phyloP scores from a whole-genome alignment of 2,113 vertebrate genomes.

The Heloderma charlesbogerti region DNA sequence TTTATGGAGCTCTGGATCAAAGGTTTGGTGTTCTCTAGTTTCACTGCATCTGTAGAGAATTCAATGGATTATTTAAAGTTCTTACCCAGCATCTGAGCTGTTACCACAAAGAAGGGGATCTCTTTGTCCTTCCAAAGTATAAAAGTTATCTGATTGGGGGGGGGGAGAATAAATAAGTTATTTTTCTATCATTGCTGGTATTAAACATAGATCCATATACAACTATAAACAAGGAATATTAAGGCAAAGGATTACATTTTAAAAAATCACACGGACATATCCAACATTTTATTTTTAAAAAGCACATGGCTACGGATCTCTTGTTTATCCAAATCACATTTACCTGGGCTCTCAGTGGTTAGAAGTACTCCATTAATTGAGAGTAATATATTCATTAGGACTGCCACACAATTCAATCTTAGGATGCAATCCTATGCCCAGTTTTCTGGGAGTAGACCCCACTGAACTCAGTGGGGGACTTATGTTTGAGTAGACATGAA shows the following conservation, averaged over 20 bases:
- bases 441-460: not conserved
- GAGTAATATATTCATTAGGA: not conserved
- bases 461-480: not conserved
- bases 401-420: not conserved
- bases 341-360: no score
- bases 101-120: conserved; percentile 93
- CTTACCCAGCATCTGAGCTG: conserved; percentile 91
- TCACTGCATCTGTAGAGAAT: conserved; percentile 34
- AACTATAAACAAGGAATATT: not conserved
- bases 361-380: not conserved
- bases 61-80: conserved; percentile 13
- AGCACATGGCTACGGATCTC: not conserved
- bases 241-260: conserved; percentile 15
- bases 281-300: conserved; percentile 9
- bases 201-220: conserved; percentile 21
- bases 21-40: not conserved
- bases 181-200: not conserved
- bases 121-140: conserved; percentile 81
- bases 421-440: not conserved
- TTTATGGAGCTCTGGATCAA: not conserved
- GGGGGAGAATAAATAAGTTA: conserved; percentile 18
- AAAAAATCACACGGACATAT: not conserved
- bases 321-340: not conserved
- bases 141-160: conserved; percentile 80
- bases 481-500: not conserved